A percentile compares a stretch with the other conserved stretches of the same genome.
phyloP scores from a whole-genome alignment of 2,113 vertebrate species.

The Heterocephalus glaber region DNA sequence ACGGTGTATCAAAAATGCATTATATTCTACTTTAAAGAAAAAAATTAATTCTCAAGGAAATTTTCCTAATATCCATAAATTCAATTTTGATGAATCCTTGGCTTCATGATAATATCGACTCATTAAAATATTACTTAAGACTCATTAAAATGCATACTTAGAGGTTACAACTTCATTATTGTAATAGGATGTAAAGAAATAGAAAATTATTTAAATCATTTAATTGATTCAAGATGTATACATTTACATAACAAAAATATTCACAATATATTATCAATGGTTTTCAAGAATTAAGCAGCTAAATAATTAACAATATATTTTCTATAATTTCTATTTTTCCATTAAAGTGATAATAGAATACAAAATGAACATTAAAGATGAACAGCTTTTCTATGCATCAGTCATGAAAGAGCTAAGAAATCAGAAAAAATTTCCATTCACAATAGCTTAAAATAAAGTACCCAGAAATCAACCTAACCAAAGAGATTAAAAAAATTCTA shows the following conservation, averaged over 20 bases:
- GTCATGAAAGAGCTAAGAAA: not conserved
- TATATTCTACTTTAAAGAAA: slow-evolving; percentile 87
- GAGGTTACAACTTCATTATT: slow-evolving; percentile 96
- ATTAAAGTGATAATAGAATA: slow-evolving; percentile 53
- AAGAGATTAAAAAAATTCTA: too few species aligned
- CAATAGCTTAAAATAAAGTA: too few species aligned
- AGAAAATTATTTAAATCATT: slow-evolving; percentile 92
- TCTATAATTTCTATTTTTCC: slow-evolving; percentile 81
- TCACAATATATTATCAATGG: slow-evolving; percentile 84
- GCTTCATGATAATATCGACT: slow-evolving; percentile 94
- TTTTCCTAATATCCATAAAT: slow-evolving; percentile 87
- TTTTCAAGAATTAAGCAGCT: slow-evolving; percentile 88
- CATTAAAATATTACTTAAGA: slow-evolving; percentile 98
- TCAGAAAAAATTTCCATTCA: too few species aligned
- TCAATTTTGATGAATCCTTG: slow-evolving; percentile 92
- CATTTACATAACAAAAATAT: slow-evolving; percentile 93
- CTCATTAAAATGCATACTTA: slow-evolving; percentile 95
- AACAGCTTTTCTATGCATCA: not conserved
- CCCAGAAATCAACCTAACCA: too few species aligned
- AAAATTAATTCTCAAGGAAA: slow-evolving; percentile 95
- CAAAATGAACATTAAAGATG: not conserved
- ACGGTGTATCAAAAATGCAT: slow-evolving; percentile 83
- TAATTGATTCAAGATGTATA: slow-evolving; percentile 93
- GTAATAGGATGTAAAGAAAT: slow-evolving; percentile 92
- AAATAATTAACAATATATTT: slow-evolving; percentile 89